phyloP scores from a whole-genome alignment of 1,140 invertebrate species.

The Araneus ventricosus region DNA sequence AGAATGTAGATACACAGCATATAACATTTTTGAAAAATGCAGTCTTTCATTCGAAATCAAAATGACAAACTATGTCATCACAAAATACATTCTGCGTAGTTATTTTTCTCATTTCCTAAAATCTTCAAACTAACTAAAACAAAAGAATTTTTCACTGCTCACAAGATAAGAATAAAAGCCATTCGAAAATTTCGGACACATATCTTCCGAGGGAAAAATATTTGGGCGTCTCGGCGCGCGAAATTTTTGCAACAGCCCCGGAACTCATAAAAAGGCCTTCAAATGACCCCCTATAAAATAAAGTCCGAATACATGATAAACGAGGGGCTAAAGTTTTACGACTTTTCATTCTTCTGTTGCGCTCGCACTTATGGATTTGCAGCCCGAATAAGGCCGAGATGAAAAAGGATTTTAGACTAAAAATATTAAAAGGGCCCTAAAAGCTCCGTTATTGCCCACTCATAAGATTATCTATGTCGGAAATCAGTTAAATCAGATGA shows the following conservation, averaged over 20 bases:
- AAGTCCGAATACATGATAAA: constrained; percentile 59
- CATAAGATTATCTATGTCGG: constrained; percentile 47
- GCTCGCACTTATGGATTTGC: constrained; percentile 29
- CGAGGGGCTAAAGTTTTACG: constrained; percentile 43
- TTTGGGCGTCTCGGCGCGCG: neutral
- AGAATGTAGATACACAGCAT: too few species aligned
- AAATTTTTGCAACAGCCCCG: constrained; percentile 33
- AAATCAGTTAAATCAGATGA: constrained; percentile 35
- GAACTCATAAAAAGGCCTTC: constrained; percentile 18
- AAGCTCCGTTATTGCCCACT: constrained; percentile 34
- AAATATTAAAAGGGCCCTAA: constrained; percentile 47
- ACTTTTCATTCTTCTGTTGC: constrained; percentile 40
- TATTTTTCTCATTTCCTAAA: too few species aligned
- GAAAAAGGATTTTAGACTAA: constrained; percentile 40
- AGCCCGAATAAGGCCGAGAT: neutral
- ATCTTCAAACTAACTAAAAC: neutral
- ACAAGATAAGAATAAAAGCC: neutral
- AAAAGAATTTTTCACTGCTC: neutral
- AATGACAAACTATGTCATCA: too few species aligned
- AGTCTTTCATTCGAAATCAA: too few species aligned
- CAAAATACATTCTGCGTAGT: too few species aligned
- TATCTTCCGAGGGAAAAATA: neutral
- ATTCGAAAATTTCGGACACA: neutral
- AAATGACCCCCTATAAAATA: constrained; percentile 57
- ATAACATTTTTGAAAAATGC: too few species aligned